A percentile compares a stretch with the other conserved stretches of the same genome.
Evolutionary conservation across 2,113 vertebrate genomes (phyloP).

Genomic region (Callipepla californica): DNA sequence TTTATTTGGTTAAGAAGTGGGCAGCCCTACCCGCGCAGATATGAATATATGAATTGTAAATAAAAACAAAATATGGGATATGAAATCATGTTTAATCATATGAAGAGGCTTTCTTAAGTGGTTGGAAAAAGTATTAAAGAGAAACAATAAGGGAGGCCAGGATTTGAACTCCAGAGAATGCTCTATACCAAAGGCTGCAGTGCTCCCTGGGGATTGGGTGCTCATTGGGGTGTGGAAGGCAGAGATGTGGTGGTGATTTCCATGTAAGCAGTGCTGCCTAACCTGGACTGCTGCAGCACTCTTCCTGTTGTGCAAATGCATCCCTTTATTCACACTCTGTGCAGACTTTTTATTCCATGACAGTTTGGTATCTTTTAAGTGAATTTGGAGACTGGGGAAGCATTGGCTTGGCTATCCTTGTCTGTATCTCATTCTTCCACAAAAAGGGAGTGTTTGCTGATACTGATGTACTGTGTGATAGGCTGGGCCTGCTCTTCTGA

Average conservation of each 20-base stretch:
- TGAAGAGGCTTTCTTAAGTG: background rate
- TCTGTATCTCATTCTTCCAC: background rate
- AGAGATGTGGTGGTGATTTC: background rate
- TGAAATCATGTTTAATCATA: background rate
- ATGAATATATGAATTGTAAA: conserved; percentile 31
- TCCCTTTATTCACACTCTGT: background rate
- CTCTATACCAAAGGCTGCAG: background rate
- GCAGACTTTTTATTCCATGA: background rate
- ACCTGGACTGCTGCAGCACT: background rate
- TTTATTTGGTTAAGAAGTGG: conserved; percentile 49
- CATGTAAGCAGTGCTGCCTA: background rate
- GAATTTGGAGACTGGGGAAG: background rate
- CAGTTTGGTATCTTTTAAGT: background rate
- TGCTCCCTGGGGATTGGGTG: background rate
- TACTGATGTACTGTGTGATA: background rate
- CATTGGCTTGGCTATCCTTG: too few relatives aligned
- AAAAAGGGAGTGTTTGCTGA: background rate
- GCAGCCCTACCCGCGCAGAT: conserved; percentile 13
- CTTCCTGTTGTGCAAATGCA: background rate
- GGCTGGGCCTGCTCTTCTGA: background rate
- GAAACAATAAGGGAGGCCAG: background rate
- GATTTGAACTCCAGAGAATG: background rate
- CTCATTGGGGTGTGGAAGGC: background rate
- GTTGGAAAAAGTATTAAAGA: background rate
- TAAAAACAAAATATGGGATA: conserved; percentile 3